Evolutionary conservation across 37 sponge, comb jelly and placozoan genomes (phyloP), one percentile per base, ranked within the genome.

Genomic region (Beroe forskalii): DNA sequence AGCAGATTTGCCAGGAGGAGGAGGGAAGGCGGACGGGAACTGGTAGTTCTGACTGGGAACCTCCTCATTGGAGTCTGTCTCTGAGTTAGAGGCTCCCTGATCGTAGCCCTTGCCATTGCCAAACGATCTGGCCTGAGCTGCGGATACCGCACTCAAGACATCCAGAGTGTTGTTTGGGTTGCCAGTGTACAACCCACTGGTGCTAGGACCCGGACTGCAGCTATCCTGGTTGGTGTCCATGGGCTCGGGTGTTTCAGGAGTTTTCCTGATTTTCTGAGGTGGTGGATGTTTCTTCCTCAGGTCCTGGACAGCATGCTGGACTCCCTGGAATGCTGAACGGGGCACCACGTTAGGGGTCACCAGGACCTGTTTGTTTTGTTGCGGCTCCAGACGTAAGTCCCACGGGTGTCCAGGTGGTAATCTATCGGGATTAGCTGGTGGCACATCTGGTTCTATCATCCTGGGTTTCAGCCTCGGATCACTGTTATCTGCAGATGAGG

Each of bases 201-300:
- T 22, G 35, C 86, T 44, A 14, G 86, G 86, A 4, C 66, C 30
- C 4, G 66, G 66, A 80, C 86, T 80, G 27, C 86, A 80, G 40
- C 86, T 80, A n/a, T 80, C 86, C 55, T 80, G 86, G 86, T 80
- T 80, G 3, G 55, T 44, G 30, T 80, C 86, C 86, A 80, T 80
- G 38, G 86, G 86, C 30, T 80, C 86, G 30, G 86, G 86, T 23
- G 86, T 80, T 25, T 80, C 86, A 44, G 86, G 86, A 43, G 86
- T 80, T 80, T 80, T 80, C 48, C 86, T 9, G 44, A 80, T 37
- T 4, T 27, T 80, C 35, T 41, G 86, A 1, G 86, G 86, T 4
- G 86, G 86, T 2, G 86, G 86, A 33, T 80, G 37, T 25, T 80
- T 80, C 28, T 35, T 80, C 55, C 86, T 41, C 30, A 80, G 28